Conservation (phyloP, 2,888 invertebrate genomes). For the Watsonalla cultraria region DNA sequence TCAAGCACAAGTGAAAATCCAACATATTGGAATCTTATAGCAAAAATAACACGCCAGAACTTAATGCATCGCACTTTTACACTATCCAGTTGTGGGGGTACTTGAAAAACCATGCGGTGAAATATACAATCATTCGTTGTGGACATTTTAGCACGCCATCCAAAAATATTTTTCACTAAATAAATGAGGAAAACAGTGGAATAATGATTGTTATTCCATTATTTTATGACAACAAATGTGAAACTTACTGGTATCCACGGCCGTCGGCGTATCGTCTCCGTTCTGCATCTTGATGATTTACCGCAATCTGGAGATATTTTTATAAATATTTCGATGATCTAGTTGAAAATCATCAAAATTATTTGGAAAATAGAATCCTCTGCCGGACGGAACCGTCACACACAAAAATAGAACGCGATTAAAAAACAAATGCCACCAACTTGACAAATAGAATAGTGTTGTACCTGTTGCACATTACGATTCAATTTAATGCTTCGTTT, state of each 20-base stretch:
- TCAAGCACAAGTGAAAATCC: constrained; percentile 58
- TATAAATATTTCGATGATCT: constrained; percentile 46
- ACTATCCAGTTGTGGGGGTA: constrained; percentile 49
- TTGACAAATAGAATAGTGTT: constrained; percentile 21
- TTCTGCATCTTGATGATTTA: constrained; percentile 67
- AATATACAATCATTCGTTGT: constrained; percentile 10
- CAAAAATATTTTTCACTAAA: constrained; percentile 28
- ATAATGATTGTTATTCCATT: constrained; percentile 50
- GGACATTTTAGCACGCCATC: constrained; percentile 15
- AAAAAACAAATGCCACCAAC: constrained; percentile 71
- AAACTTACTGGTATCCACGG: constrained; percentile 63
- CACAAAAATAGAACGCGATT: constrained; percentile 78
- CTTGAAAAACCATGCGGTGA: constrained; percentile 38
- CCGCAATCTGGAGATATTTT: constrained; percentile 58
- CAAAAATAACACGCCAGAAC: constrained; percentile 23
- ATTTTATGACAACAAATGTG: constrained; percentile 54
- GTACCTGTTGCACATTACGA: not conserved
- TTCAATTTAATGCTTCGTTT: too few relatives aligned
- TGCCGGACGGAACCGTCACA: constrained; percentile 72
- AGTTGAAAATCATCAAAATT: constrained; percentile 62
- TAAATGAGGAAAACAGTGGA: constrained; percentile 50
- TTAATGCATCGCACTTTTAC: constrained; percentile 22
- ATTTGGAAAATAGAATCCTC: constrained; percentile 56
- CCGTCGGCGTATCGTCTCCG: constrained; percentile 65
- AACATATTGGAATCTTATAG: constrained; percentile 23